Evolutionary conservation across 2,888 invertebrate species (phyloP).

Genomic region (Patella caerulea): DNA sequence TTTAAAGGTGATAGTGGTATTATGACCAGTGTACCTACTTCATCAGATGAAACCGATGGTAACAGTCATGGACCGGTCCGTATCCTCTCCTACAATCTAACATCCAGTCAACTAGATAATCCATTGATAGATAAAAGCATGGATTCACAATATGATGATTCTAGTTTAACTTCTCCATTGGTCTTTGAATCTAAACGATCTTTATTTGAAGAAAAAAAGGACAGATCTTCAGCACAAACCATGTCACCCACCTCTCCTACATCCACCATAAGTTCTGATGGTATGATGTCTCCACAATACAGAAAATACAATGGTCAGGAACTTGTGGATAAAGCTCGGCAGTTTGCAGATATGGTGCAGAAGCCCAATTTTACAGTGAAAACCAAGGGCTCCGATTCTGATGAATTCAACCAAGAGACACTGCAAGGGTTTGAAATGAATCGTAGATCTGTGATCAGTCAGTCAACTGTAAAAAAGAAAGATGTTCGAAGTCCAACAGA

Average conservation of each 20-base stretch:
- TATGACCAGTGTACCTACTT: constrained; percentile 28
- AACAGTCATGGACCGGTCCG: constrained; percentile 6
- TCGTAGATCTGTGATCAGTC: background rate
- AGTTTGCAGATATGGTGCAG: constrained; percentile 6
- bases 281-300: background rate
- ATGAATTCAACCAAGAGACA: background rate
- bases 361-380: background rate
- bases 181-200: background rate
- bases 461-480: background rate
- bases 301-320: background rate
- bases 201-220: background rate
- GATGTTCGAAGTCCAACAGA: constrained; percentile 6
- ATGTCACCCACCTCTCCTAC: background rate
- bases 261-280: background rate
- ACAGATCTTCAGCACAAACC: background rate
- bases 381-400: background rate
- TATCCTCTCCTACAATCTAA: background rate
- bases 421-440: background rate
- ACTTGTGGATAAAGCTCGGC: background rate
- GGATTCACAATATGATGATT: constrained; percentile 3
- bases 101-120: background rate
- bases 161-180: background rate
- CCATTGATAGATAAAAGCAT: background rate
- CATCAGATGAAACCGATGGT: constrained; percentile 36
- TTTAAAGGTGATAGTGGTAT: constrained; percentile 36